Percentiles rank a stretch among this genome's conserved stretches.
These are phyloP conservation scores for Acrobasis consociella DNA, from an alignment of 2,888 invertebrate species.

Conservation along the genomic window DNA sequence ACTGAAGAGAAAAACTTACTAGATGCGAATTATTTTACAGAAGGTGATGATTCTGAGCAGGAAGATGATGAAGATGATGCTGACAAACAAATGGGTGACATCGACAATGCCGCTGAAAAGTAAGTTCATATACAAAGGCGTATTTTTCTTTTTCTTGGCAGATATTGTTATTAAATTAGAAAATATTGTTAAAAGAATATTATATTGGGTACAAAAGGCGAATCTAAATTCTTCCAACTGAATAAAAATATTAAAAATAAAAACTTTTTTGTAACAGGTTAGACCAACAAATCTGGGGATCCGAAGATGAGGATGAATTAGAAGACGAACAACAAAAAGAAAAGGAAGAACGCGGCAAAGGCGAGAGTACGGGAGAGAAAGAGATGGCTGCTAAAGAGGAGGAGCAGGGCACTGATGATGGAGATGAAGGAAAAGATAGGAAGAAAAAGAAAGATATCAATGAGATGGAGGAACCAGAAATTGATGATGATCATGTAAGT, in stretches of 20 bases:
- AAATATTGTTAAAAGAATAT: too few relatives aligned
- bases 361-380: constrained; percentile 85
- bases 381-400: constrained; percentile 89
- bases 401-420: constrained; percentile 81
- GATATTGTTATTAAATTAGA: too few relatives aligned
- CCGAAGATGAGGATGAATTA: constrained; percentile 89
- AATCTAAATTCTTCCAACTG: too few relatives aligned
- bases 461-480: constrained; percentile 91
- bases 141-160: constrained; percentile 16
- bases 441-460: constrained; percentile 88
- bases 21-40: constrained; percentile 39
- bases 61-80: constrained; percentile 90
- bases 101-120: constrained; percentile 92
- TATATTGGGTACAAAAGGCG: too few relatives aligned
- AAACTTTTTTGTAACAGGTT: constrained; percentile 41
- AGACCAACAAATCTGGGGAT: constrained; percentile 92
- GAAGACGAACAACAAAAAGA: constrained; percentile 82
- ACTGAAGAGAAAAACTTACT: too few relatives aligned
- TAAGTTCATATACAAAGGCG: constrained; percentile 54
- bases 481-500: constrained; percentile 88
- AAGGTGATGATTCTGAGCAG: constrained; percentile 83
- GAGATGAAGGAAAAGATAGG: constrained; percentile 79
- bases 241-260: too few relatives aligned
- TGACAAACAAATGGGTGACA: constrained; percentile 98
- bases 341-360: constrained; percentile 84